Conservation (phyloP, 1,140 invertebrate genomes). For the Oryctes rhinoceros region DNA sequence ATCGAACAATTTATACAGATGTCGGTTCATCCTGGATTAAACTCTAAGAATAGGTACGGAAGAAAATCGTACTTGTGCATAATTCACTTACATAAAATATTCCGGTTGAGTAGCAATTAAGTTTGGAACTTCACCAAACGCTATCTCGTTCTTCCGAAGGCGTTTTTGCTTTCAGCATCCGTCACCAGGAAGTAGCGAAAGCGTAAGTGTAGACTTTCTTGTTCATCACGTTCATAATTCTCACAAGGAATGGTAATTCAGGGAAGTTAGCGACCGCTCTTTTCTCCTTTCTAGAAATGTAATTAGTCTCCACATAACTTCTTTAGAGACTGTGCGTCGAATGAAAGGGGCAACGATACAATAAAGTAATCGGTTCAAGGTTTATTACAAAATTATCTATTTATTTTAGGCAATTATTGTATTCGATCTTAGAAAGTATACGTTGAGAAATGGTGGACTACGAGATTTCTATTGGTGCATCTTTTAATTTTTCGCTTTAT, state of each 20-base stretch:
- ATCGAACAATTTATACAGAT: no score
- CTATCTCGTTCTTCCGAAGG: neutral
- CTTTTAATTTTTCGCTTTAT: no score
- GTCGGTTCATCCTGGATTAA: neutral
- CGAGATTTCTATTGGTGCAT: no score
- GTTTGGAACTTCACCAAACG: neutral
- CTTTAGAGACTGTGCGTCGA: neutral
- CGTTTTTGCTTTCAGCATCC: neutral
- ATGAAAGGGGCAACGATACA: no score
- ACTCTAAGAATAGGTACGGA: neutral
- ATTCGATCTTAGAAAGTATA: no score
- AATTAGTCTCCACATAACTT: neutral
- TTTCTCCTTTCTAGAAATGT: neutral
- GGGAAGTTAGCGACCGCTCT: neutral
- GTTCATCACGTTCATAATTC: neutral
- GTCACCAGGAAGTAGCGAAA: neutral
- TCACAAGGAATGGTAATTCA: neutral
- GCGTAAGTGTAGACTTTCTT: neutral
- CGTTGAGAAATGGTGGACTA: no score
- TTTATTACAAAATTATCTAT: no score
- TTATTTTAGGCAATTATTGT: no score
- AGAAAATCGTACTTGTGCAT: neutral
- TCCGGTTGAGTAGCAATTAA: slow-evolving; percentile 11
- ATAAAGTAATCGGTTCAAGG: no score
- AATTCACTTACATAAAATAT: slow-evolving; percentile 12